Evolutionary conservation across 2,888 invertebrate genomes (phyloP).

Genomic region (Dolichopus griseipennis): DNA sequence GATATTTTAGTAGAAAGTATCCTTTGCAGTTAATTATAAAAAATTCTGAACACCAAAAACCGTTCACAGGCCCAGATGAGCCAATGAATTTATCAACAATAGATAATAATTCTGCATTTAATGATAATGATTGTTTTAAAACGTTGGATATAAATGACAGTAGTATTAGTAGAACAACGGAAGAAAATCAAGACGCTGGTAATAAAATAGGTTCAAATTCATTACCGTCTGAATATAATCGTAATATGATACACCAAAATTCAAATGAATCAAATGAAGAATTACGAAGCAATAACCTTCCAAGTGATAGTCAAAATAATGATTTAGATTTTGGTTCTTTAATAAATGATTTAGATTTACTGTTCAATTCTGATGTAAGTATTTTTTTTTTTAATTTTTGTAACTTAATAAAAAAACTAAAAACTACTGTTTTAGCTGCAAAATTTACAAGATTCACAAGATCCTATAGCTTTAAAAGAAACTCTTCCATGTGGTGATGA

Average conservation of each 20-base stretch:
- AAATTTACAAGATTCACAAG: slow-evolving; percentile 29
- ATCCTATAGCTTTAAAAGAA: slow-evolving; percentile 25
- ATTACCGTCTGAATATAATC: neutral
- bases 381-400: slow-evolving; percentile 6
- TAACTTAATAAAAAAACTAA: too few relatives aligned
- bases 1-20: slow-evolving; percentile 42
- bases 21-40: slow-evolving; percentile 41
- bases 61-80: neutral
- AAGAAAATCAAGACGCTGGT: too few relatives aligned
- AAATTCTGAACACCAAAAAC: slow-evolving; percentile 18
- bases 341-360: slow-evolving; percentile 18
- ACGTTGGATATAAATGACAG: too few relatives aligned
- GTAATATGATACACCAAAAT: slow-evolving; percentile 14
- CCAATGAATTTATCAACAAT: neutral
- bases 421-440: slow-evolving; percentile 28
- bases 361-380: slow-evolving; percentile 35
- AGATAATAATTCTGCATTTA: neutral
- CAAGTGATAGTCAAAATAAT: slow-evolving; percentile 21
- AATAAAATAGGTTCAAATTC: slow-evolving; percentile 14
- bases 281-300: slow-evolving; percentile 20
- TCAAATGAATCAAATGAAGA: slow-evolving; percentile 25
- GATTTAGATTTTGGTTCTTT: slow-evolving; percentile 33
- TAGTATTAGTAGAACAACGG: too few relatives aligned
- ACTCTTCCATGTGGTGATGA: slow-evolving; percentile 41
- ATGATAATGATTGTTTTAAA: neutral